These are phyloP conservation scores for Harpagoxenus sublaevis DNA, from an alignment of 2,888 invertebrate species.

Conservation along the genomic window DNA sequence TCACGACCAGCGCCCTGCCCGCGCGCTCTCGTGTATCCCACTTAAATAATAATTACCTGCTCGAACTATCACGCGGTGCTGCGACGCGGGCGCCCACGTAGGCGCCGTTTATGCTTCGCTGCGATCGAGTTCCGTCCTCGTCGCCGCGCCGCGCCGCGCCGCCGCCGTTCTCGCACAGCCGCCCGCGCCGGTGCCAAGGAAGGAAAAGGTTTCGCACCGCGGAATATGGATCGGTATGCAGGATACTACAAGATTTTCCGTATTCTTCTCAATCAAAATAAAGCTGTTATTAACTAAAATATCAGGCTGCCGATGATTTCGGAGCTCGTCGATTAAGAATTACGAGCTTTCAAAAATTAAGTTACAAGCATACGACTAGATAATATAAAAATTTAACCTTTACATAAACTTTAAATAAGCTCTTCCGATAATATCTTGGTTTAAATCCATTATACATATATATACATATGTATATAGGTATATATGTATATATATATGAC, in stretches of 20 bases:
- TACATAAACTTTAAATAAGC: background rate
- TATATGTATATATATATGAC: background rate
- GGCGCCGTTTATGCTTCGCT: slow-evolving; percentile 76
- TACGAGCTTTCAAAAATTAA: background rate
- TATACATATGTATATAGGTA: no score
- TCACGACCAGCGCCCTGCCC: slow-evolving; percentile 62
- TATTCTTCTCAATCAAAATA: background rate
- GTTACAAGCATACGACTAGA: background rate
- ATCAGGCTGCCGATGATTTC: background rate
- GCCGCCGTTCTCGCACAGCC: slow-evolving; percentile 23
- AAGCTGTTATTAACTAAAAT: background rate
- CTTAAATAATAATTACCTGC: slow-evolving; percentile 79
- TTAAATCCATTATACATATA: background rate
- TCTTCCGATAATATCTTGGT: background rate
- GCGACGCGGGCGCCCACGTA: slow-evolving; percentile 69
- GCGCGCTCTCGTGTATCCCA: slow-evolving; percentile 70
- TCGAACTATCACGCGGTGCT: slow-evolving; percentile 62
- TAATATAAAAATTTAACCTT: background rate
- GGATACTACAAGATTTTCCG: background rate
- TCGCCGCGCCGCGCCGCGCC: background rate
- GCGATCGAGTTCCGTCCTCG: slow-evolving; percentile 50
- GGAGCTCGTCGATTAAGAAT: background rate
- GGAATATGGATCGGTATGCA: background rate
- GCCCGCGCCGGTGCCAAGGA: slow-evolving; percentile 10
- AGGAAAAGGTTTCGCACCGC: background rate